These are phyloP conservation scores for Leptopterna dolabrata DNA, from an alignment of 2,888 invertebrate species.

Conservation along the genomic window DNA sequence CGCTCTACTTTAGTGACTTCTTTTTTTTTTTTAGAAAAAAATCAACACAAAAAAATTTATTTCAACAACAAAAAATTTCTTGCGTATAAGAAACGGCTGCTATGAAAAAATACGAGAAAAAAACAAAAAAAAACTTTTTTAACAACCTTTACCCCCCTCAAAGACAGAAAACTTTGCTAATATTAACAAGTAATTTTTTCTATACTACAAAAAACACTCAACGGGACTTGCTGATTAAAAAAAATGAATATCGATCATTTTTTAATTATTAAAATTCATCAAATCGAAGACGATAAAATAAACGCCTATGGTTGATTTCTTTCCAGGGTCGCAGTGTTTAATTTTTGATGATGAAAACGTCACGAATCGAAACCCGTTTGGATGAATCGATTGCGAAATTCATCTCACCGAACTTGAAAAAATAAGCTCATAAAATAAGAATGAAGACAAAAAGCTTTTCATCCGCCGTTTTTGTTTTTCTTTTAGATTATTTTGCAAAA, in stretches of 20 bases:
- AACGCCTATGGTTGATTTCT: neutral
- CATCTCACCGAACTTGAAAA: neutral
- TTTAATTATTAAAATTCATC: neutral
- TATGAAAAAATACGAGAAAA: neutral
- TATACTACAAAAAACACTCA: neutral
- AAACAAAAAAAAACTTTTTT: neutral
- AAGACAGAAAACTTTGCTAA: neutral
- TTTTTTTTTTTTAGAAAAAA: constrained; percentile 12
- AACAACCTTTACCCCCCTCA: neutral
- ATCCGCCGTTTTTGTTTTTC: too few species aligned
- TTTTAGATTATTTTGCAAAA: neutral
- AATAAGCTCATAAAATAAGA: too few species aligned
- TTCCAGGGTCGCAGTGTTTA: neutral
- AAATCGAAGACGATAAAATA: neutral
- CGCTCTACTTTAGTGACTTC: constrained; percentile 16
- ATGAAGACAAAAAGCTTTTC: too few species aligned
- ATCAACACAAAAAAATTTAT: neutral
- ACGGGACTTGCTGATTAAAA: constrained; percentile 4
- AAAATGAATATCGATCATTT: neutral
- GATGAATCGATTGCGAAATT: neutral
- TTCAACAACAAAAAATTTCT: neutral
- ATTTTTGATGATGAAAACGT: neutral
- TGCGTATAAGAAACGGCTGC: constrained; percentile 15
- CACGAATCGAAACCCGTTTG: neutral
- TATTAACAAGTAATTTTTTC: neutral